Conservation (phyloP, 2,888 invertebrate species). For the Macrosiphum euphorbiae region DNA sequence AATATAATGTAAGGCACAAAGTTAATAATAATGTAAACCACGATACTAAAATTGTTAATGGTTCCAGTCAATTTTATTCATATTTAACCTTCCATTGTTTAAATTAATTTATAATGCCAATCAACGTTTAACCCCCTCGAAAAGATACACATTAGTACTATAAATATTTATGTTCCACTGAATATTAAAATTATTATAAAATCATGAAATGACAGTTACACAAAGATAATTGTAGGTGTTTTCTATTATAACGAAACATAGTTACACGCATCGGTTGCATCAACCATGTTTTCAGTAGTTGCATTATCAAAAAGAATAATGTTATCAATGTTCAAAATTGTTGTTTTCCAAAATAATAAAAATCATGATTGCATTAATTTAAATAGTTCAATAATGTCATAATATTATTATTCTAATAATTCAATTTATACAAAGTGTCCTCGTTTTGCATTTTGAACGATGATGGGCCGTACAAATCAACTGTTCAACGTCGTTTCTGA, state of each 20-base stretch:
- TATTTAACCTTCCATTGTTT: neutral
- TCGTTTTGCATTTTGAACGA: neutral
- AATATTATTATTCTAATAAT: too few species aligned
- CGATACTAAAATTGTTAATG: neutral
- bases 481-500: neutral
- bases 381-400: too few species aligned
- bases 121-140: neutral
- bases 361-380: too few species aligned
- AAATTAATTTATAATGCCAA: neutral
- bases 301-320: too few species aligned
- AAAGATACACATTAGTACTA: neutral
- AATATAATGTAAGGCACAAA: neutral
- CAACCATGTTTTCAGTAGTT: neutral
- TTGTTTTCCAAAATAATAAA: too few species aligned
- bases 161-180: neutral
- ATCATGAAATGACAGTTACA: neutral
- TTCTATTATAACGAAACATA: neutral
- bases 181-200: neutral
- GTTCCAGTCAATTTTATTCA: neutral
- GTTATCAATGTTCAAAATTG: too few species aligned
- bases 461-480: neutral
- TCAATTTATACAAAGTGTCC: neutral
- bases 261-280: neutral
- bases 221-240: neutral
- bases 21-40: neutral